These are phyloP conservation scores for Aptenodytes forsteri DNA, from an alignment of 2,113 vertebrate genomes.

Conservation along the genomic window DNA sequence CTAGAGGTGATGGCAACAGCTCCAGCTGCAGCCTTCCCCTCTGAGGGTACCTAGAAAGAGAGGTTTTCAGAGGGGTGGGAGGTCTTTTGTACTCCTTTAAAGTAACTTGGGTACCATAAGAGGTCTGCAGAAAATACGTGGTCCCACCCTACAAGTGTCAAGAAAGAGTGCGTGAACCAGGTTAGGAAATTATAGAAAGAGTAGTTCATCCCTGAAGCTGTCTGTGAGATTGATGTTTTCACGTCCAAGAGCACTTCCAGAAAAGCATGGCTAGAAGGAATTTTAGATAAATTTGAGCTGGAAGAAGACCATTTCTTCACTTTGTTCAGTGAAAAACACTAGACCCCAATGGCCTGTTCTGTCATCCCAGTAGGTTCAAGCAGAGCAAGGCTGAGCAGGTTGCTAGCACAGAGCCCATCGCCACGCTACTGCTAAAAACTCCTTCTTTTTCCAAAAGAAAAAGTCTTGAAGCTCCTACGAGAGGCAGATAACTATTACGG, in stretches of 20 bases:
- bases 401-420: neutral
- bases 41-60: neutral
- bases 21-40: neutral
- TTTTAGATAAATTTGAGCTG: neutral
- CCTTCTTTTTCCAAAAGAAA: neutral
- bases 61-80: neutral
- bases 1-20: neutral
- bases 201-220: neutral
- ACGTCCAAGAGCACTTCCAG: neutral
- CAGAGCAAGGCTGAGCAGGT: neutral
- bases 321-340: neutral
- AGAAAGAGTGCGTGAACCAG: neutral
- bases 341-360: fast-evolving
- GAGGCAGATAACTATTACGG: neutral
- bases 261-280: neutral
- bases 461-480: neutral
- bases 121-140: neutral
- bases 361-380: neutral
- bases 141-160: neutral
- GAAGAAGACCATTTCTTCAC: neutral
- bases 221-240: neutral
- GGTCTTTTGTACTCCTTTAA: neutral
- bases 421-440: neutral
- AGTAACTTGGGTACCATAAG: neutral
- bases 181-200: neutral